Base-by-base conservation (phyloP, 2,797 vertebrate species). In the Manis crassicaudata region DNA sequence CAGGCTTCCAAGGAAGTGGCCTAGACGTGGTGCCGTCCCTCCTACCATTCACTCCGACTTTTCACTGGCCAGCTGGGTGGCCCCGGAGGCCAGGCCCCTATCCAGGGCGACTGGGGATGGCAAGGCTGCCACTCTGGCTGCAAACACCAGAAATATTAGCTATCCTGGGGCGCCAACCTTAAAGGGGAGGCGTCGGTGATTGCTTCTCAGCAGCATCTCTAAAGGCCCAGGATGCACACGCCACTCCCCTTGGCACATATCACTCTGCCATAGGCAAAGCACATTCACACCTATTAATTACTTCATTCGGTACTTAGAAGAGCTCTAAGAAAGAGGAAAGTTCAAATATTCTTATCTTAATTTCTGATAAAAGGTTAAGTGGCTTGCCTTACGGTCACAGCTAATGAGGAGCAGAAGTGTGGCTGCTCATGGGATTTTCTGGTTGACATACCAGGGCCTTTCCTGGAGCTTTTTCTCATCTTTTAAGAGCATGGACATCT, bases 351-450 rank as follows among this genome's bases (percentile, higher is more conserved):
- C 82, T 96, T 85, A 72, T 23, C 90, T 72, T 32, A 70, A 85
- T 93, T 96, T 96, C 96, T 97, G 92, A 91, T 95, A 85, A 92
- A 96, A 97, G 88, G 86, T 96, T 97, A 97, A 97, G 67, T 62
- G 83, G 82, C 82, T 94, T 96, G 87, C 83, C 87, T 94, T 68
- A 63, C 5, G 23, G 86, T 93, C 89, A 96, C 7, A 90, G 84
- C 93, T 97, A 97, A 97, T 94, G 97, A 97, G 94, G 91, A 70
- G 16, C 91, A 92, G 70, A 90, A 87, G 93, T 92, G 56, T 95
- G 37, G n/a, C 50, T 86, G 70, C 52, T 46, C 23, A 7, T 27
- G 75, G 7, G 20, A 56, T 29, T 62, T 88, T 92, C 91, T 95
- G 91, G 96, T 29, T 87, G 96, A 93, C 76, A 94, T 70, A 63